Evolutionary conservation across 2,113 vertebrate genomes (phyloP).

Genomic region (Aphyosemion australe): DNA sequence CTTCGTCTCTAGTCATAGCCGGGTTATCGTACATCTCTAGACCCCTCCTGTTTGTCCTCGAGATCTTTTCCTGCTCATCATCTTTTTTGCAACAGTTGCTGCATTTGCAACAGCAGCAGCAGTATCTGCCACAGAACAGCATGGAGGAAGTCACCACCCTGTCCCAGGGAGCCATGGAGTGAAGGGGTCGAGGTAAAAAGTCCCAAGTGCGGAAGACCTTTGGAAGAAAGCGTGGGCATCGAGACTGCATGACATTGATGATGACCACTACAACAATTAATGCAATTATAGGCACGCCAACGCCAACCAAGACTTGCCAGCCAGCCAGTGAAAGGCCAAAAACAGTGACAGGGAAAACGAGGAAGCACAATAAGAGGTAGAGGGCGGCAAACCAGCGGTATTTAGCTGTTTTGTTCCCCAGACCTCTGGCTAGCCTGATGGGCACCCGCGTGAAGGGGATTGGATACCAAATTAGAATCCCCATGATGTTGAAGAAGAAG

Average conservation of each 20-base stretch:
- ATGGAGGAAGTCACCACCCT: conserved; percentile 50
- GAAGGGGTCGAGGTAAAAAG: conserved; percentile 88
- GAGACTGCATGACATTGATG: conserved; percentile 85
- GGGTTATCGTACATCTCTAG: conserved; percentile 84
- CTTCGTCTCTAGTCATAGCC: conserved; percentile 64
- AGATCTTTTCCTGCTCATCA: conserved; percentile 37
- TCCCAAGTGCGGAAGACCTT: conserved; percentile 83
- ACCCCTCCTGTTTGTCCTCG: conserved; percentile 53
- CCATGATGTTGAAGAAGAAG: conserved; percentile 97
- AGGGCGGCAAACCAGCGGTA: conserved; percentile 94
- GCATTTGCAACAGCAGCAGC: conserved; percentile 86
- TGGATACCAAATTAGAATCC: conserved; percentile 93
- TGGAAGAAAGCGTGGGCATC: conserved; percentile 76
- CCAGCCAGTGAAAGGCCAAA: conserved; percentile 91
- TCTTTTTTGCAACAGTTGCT: conserved; percentile 70
- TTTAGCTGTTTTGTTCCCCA: conserved; percentile 86
- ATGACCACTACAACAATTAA: conserved; percentile 76
- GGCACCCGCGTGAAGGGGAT: conserved; percentile 88
- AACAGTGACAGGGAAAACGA: conserved; percentile 83
- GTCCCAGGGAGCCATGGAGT: conserved; percentile 91
- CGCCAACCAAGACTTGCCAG: conserved; percentile 88
- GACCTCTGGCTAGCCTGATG: conserved; percentile 85
- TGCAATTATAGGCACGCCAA: conserved; percentile 80
- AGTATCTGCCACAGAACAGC: conserved; percentile 74
- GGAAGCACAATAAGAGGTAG: conserved; percentile 89